Percentiles rank a stretch among this genome's conserved stretches.
Conservation (phyloP, 1,140 invertebrate species). For the Pseudachorutes palmiensis region DNA sequence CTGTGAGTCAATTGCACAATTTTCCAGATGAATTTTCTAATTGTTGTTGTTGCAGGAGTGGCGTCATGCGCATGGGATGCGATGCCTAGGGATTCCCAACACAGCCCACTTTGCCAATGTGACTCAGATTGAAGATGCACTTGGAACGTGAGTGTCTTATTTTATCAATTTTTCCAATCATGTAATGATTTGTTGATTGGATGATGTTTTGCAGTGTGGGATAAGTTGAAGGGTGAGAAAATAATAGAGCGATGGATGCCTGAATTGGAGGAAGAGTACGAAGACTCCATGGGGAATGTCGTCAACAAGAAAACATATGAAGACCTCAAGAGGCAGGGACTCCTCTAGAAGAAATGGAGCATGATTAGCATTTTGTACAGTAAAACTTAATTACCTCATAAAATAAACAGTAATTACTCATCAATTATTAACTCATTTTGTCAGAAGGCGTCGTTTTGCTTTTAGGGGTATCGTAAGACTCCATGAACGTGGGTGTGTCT, state of each 20-base stretch:
- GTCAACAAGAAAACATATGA: constrained; percentile 97
- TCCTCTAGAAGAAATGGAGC: no score
- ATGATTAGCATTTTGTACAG: no score
- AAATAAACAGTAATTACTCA: no score
- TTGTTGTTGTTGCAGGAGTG: constrained; percentile 61
- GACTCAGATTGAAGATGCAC: constrained; percentile 96
- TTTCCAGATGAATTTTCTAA: constrained; percentile 26
- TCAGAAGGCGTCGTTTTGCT: no score
- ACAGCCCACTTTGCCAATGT: constrained; percentile 99
- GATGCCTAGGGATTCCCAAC: constrained; percentile 97
- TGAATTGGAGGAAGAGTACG: constrained; percentile 96
- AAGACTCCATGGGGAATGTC: constrained; percentile 97
- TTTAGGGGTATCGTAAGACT: no score
- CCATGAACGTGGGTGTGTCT: no score
- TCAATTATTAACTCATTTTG: no score
- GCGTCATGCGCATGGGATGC: constrained; percentile 98
- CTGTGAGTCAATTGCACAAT: constrained; percentile 48
- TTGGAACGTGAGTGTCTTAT: constrained; percentile 60
- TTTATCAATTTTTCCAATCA: no score
- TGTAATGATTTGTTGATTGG: no score
- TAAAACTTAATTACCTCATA: no score
- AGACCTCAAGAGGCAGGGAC: constrained; percentile 94
- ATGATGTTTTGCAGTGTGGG: constrained; percentile 90
- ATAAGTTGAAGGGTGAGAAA: constrained; percentile 91
- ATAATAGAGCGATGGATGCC: constrained; percentile 92